Percentiles rank a stretch among this genome's conserved stretches.
Evolutionary conservation across 2,113 vertebrate genomes (phyloP).

Genomic region (Microtus richardsoni): DNA sequence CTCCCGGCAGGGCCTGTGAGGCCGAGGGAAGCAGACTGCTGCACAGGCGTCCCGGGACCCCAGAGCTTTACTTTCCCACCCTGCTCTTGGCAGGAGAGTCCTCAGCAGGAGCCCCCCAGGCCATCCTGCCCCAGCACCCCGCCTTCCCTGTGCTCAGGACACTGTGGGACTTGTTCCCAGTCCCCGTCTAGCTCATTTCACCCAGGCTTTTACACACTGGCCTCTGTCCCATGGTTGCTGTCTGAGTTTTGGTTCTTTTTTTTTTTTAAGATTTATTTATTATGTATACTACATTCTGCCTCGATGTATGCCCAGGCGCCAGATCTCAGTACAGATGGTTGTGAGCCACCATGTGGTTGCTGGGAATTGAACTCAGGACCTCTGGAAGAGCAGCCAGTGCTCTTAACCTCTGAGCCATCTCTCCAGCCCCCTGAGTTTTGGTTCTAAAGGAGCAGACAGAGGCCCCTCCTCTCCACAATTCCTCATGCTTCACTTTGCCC

Average conservation of each 20-base stretch:
- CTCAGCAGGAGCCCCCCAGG: neutral
- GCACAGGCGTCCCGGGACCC: neutral
- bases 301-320: no score
- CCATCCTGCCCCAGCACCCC: neutral
- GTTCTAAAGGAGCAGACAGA: conserved; percentile 66
- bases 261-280: no score
- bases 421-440: conserved; percentile 62
- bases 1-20: neutral
- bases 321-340: no score
- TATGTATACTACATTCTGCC: no score
- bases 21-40: conserved; percentile 61
- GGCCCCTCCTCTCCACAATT: conserved; percentile 24
- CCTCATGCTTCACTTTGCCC: conserved; percentile 72
- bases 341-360: no score
- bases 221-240: conserved; percentile 54
- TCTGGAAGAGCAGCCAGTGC: no score
- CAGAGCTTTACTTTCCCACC: conserved; percentile 48
- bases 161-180: conserved; percentile 78
- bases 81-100: conserved; percentile 55
- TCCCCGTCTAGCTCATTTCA: conserved; percentile 81
- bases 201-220: conserved; percentile 42
- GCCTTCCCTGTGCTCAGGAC: conserved; percentile 70
- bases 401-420: no score
- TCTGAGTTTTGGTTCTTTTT: conserved; percentile 65
- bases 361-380: no score